These are phyloP conservation scores for Stictonetta naevosa DNA, from an alignment of 2,113 vertebrate species.

Conservation along the genomic window DNA sequence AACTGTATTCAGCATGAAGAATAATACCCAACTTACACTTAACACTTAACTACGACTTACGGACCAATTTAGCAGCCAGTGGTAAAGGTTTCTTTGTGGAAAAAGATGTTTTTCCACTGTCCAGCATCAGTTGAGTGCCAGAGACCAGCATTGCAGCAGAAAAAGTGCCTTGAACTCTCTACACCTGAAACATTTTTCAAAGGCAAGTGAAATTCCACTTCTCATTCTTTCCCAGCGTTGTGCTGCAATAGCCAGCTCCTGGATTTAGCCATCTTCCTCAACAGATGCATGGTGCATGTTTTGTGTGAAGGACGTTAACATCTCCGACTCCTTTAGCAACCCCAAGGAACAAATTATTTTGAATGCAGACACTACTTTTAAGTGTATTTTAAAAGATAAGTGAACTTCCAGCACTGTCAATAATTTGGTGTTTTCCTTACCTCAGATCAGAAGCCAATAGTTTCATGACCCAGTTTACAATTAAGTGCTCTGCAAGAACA, in stretches of 20 bases:
- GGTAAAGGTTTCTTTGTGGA: background rate
- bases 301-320: background rate
- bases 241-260: background rate
- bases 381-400: background rate
- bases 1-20: background rate
- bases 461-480: slow-evolving; percentile 51
- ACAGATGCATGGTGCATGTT: background rate
- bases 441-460: slow-evolving; percentile 35
- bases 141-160: background rate
- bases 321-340: background rate
- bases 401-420: background rate
- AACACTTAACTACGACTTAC: background rate
- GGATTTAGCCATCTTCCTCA: background rate
- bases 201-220: background rate
- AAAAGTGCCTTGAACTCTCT: background rate
- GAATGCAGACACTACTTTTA: background rate
- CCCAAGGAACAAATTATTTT: background rate
- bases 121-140: background rate
- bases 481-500: slow-evolving; percentile 21
- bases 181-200: background rate
- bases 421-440: background rate
- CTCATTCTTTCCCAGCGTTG: background rate
- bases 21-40: background rate
- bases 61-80: background rate
- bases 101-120: background rate